A percentile compares a stretch with the other conserved stretches of the same genome.
These are phyloP conservation scores for Anarrhichthys ocellatus DNA, from an alignment of 2,113 vertebrate genomes.

Conservation along the genomic window DNA sequence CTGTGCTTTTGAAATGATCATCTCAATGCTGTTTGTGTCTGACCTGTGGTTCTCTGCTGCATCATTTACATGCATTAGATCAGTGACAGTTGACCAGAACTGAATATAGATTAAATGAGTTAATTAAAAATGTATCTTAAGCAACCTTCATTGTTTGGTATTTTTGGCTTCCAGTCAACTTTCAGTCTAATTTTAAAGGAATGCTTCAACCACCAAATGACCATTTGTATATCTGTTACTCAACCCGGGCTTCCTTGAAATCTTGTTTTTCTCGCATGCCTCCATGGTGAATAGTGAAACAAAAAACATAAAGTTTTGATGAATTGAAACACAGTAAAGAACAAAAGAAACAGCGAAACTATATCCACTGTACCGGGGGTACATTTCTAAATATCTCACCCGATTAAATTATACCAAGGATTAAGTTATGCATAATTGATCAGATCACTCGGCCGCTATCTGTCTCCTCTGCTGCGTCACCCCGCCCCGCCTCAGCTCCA, in stretches of 20 bases:
- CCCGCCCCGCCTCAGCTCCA: too few species aligned
- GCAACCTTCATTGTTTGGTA: too few species aligned
- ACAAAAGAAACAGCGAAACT: neutral
- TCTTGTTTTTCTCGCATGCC: neutral
- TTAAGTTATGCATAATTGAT: too few species aligned
- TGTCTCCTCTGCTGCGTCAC: too few species aligned
- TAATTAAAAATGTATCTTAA: neutral
- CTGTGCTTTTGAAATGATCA: constrained; percentile 2
- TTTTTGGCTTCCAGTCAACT: too few species aligned
- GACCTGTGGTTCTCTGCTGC: neutral
- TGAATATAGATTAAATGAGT: neutral
- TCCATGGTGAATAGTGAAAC: neutral
- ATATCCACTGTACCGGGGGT: too few species aligned
- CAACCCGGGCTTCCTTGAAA: neutral
- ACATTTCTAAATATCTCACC: too few species aligned
- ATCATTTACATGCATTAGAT: neutral
- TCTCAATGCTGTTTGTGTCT: neutral
- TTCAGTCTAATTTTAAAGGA: neutral
- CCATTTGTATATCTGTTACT: neutral
- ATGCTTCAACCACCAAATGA: neutral
- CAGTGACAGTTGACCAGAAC: neutral
- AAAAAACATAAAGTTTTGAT: neutral
- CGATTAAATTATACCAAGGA: too few species aligned
- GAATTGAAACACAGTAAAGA: neutral
- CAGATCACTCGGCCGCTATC: too few species aligned